Conservation (phyloP, 2,113 vertebrate species). For the Peromyscus californicus region DNA sequence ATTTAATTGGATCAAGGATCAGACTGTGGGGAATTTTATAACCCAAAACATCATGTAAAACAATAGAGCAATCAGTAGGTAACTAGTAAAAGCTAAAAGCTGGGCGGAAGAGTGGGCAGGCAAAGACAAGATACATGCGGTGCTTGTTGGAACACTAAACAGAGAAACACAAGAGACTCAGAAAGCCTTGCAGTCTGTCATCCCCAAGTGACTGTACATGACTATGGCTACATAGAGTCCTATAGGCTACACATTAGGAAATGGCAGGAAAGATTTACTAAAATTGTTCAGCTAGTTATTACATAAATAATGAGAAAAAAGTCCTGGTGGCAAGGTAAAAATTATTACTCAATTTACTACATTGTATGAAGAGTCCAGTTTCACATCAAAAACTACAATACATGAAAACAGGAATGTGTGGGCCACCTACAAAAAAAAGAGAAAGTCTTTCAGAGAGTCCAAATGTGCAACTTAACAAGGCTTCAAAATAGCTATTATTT, state of each 20-base stretch:
- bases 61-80: constrained; percentile 1
- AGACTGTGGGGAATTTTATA: constrained; percentile 41
- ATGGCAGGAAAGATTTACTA: background rate
- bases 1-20: constrained; percentile 13
- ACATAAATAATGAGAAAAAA: constrained; percentile 28
- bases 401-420: background rate
- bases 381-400: background rate
- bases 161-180: background rate
- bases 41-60: constrained; percentile 36
- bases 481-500: constrained; percentile 15
- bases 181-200: background rate
- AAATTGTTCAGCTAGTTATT: background rate
- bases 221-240: background rate
- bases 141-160: background rate
- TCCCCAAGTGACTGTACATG: background rate
- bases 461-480: background rate
- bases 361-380: background rate
- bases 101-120: background rate
- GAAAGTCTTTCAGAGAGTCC: background rate
- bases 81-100: constrained; percentile 37
- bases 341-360: background rate
- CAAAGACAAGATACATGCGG: background rate
- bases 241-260: background rate
- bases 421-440: background rate
- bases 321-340: background rate